phyloP scores from a whole-genome alignment of 2,113 vertebrate species.

The Clarias batrachus region DNA sequence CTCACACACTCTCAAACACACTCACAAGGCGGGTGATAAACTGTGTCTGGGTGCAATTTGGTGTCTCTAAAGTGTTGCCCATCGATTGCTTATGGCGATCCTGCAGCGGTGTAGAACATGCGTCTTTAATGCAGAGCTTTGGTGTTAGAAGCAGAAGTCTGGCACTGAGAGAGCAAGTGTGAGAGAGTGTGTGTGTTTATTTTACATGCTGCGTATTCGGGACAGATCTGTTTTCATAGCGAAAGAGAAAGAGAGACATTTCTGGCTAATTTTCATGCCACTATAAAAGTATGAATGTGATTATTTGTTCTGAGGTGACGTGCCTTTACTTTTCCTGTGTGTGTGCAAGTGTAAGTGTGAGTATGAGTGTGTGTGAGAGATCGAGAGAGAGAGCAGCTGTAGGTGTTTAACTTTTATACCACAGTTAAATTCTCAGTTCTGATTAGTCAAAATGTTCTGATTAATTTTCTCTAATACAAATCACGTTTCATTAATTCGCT shows the following conservation, averaged over 20 bases:
- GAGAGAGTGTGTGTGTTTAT: not conserved
- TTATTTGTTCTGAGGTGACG: not conserved
- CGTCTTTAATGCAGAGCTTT: slow-evolving; percentile 23
- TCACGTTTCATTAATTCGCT: not conserved
- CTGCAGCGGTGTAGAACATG: not conserved
- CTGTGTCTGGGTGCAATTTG: not conserved
- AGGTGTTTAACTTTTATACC: not conserved
- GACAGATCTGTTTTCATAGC: not conserved
- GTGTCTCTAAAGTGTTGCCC: not conserved
- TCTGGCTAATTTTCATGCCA: not conserved
- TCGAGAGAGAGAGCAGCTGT: not conserved
- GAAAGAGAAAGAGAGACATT: not conserved
- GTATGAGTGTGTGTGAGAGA: not conserved
- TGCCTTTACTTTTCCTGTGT: not conserved
- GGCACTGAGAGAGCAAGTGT: not conserved
- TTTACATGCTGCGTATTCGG: too few species aligned
- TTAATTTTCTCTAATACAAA: not conserved
- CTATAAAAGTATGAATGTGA: not conserved
- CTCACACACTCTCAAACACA: too few species aligned
- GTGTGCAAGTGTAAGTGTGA: not conserved
- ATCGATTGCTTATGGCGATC: not conserved
- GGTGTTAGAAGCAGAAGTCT: not conserved
- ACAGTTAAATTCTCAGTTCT: not conserved
- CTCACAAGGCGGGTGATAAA: not conserved
- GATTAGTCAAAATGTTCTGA: not conserved